Evolutionary conservation across 2,888 invertebrate species (phyloP).

Genomic region (Netelia fuscicornis): DNA sequence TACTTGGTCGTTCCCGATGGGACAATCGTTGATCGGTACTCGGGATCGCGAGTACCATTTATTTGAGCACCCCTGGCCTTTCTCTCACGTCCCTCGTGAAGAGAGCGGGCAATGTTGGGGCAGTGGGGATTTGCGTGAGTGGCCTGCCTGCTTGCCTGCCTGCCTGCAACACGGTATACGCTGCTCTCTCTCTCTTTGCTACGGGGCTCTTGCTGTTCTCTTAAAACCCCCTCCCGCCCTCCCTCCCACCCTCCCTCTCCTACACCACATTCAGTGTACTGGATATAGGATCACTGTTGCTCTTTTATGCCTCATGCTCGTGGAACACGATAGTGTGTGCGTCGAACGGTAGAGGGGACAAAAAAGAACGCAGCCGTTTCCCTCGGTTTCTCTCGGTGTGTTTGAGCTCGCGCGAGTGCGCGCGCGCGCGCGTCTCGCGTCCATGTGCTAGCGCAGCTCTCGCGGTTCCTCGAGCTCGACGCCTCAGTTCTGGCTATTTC

Average conservation of each 20-base stretch:
- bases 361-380: not conserved
- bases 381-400: constrained; percentile 8
- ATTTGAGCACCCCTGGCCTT: constrained; percentile 82
- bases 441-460: constrained; percentile 43
- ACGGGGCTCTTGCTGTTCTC: constrained; percentile 53
- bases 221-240: constrained; percentile 2
- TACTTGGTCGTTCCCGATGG: not conserved
- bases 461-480: constrained; percentile 62
- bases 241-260: constrained; percentile 12
- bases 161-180: constrained; percentile 21
- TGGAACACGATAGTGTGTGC: not conserved
- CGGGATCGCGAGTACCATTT: constrained; percentile 52
- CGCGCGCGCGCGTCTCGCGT: constrained; percentile 26
- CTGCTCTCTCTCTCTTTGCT: constrained; percentile 23
- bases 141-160: constrained; percentile 13
- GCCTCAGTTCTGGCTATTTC: constrained; percentile 58
- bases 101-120: constrained; percentile 32
- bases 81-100: constrained; percentile 77
- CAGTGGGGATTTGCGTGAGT: constrained; percentile 71
- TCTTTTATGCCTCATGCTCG: constrained; percentile 27
- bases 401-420: not conserved
- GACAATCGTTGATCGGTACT: constrained; percentile 1
- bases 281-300: constrained; percentile 42
- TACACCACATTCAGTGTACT: not conserved
- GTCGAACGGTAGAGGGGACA: not conserved